Evolutionary conservation across 2,888 invertebrate species (phyloP).

Genomic region (Frankliniella intonsa): DNA sequence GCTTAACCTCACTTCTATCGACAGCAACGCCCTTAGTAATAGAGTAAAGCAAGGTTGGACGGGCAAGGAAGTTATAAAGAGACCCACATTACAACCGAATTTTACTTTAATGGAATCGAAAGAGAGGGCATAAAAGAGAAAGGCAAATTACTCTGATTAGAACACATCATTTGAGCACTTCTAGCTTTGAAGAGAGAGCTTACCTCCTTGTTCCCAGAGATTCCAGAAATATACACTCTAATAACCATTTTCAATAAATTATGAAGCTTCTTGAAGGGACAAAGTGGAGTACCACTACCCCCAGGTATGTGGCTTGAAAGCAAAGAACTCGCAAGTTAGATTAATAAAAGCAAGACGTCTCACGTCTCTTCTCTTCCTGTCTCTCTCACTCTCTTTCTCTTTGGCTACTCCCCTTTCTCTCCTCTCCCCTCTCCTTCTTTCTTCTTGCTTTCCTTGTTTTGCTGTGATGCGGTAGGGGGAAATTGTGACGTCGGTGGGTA

Average conservation of each 20-base stretch:
- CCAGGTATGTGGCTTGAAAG: too few species aligned
- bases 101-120: too few species aligned
- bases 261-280: background rate
- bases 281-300: background rate
- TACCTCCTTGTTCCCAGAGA: constrained; percentile 92
- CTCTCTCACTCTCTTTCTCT: background rate
- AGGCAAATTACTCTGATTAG: too few species aligned
- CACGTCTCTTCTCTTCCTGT: background rate
- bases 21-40: too few species aligned
- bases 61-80: too few species aligned
- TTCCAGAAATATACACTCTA: constrained; percentile 86
- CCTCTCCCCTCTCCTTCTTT: too few species aligned
- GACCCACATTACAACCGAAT: too few species aligned
- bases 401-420: background rate
- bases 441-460: background rate
- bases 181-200: constrained; percentile 43
- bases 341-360: background rate
- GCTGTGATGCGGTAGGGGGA: background rate
- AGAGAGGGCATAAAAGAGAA: too few species aligned
- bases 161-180: too few species aligned
- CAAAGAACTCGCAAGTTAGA: background rate
- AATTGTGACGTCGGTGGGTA: background rate
- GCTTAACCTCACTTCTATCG: background rate
- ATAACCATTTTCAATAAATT: constrained; percentile 64
- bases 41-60: too few species aligned